These are phyloP conservation scores for Zeus faber DNA, from an alignment of 2,113 vertebrate genomes.

Conservation along the genomic window DNA sequence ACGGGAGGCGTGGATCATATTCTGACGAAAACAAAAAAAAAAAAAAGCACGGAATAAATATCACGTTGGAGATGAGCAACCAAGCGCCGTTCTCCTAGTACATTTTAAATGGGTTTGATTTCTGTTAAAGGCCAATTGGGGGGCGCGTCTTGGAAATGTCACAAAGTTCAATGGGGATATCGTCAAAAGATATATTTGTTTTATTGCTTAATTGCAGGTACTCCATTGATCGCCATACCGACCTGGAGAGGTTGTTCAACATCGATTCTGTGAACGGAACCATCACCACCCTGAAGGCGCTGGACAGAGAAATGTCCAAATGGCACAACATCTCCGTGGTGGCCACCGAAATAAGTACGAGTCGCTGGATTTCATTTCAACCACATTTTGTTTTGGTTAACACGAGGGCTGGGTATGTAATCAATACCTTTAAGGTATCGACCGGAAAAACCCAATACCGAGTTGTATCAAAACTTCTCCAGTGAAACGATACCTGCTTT, in stretches of 20 bases:
- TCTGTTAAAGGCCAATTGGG: no score
- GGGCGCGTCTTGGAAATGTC: no score
- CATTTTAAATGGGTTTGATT: no score
- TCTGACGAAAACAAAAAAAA: slow-evolving; percentile 24
- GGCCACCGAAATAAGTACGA: slow-evolving; percentile 90
- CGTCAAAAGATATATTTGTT: neutral
- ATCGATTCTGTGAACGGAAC: slow-evolving; percentile 91
- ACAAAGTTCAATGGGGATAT: slow-evolving; percentile 10
- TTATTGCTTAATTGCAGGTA: slow-evolving; percentile 73
- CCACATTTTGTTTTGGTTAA: no score
- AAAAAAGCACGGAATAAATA: slow-evolving; percentile 15
- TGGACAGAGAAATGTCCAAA: slow-evolving; percentile 89
- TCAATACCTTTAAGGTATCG: no score
- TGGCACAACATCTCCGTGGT: slow-evolving; percentile 96
- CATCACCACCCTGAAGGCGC: slow-evolving; percentile 85
- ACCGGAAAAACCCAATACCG: no score
- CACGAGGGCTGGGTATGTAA: no score
- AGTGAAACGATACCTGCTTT: no score
- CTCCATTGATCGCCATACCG: slow-evolving; percentile 90
- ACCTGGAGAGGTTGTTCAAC: slow-evolving; percentile 90
- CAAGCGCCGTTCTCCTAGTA: no score
- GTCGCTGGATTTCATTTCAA: no score
- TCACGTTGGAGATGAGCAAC: no score
- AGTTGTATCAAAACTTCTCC: no score
- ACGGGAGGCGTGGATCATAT: slow-evolving; percentile 38